A percentile compares a stretch with the other conserved stretches of the same genome.
Conservation (phyloP, 2,888 invertebrate genomes). For the Harpalus rubripes region DNA sequence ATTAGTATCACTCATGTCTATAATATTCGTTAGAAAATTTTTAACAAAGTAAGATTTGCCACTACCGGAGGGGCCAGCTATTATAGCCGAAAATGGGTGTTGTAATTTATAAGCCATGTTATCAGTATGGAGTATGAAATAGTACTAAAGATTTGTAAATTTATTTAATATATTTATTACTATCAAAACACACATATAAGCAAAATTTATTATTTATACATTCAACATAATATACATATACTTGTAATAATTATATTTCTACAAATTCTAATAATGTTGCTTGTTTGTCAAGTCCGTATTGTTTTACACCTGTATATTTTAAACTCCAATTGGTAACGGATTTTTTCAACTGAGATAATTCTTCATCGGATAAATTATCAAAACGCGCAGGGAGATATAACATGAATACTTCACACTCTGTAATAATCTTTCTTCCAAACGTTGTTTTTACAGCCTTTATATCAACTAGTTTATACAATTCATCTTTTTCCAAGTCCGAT, state of each 20-base stretch:
- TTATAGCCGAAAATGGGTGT: conserved; percentile 24
- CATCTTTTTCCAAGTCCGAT: neutral
- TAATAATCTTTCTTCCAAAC: too few species aligned
- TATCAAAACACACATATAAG: neutral
- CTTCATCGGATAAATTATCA: too few species aligned
- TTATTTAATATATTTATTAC: neutral
- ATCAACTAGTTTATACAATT: neutral
- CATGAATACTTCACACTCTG: too few species aligned
- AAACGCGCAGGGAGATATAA: too few species aligned
- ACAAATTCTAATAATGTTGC: neutral
- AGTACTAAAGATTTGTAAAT: neutral
- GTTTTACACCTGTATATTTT: too few species aligned
- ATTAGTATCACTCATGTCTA: too few species aligned
- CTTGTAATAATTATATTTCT: neutral
- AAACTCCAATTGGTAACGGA: too few species aligned
- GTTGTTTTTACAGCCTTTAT: too few species aligned
- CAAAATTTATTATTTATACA: too few species aligned
- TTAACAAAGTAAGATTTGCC: too few species aligned
- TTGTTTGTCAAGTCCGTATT: neutral
- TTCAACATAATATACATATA: neutral
- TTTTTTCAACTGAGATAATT: too few species aligned
- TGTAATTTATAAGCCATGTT: conserved; percentile 21
- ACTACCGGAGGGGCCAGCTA: neutral
- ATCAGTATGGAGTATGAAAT: neutral
- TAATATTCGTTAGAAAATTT: too few species aligned